A percentile compares a stretch with the other conserved stretches of the same genome.
These are phyloP conservation scores for Nomada fabriciana DNA, from an alignment of 2,888 invertebrate species.

Conservation along the genomic window DNA sequence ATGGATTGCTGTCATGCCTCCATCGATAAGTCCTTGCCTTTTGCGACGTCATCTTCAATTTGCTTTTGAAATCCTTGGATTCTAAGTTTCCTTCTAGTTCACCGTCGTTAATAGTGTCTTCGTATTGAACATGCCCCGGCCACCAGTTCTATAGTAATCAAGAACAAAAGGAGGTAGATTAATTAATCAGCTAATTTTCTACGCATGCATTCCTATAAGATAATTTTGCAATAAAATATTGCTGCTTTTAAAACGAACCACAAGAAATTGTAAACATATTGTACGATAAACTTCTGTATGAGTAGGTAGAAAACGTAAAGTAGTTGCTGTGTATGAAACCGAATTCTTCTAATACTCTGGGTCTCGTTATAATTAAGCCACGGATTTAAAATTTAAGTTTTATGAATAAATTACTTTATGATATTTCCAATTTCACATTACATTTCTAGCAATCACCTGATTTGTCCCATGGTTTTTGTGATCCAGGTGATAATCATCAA, in stretches of 20 bases:
- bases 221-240: no score
- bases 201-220: no score
- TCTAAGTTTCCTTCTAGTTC: neutral
- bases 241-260: no score
- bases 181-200: neutral
- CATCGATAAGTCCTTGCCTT: neutral
- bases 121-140: neutral
- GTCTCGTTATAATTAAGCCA: no score
- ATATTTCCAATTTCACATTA: neutral
- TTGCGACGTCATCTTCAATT: neutral
- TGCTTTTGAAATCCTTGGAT: neutral
- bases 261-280: neutral
- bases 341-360: no score
- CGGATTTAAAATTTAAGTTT: neutral
- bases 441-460: conserved; percentile 12
- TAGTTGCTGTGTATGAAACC: no score
- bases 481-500: neutral
- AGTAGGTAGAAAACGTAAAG: no score
- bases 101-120: neutral
- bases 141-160: neutral
- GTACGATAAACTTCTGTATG: no score
- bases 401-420: neutral
- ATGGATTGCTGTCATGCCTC: neutral
- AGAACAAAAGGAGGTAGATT: neutral
- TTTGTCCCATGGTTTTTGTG: neutral